These are phyloP conservation scores for Pseudopleuronectes americanus DNA, from an alignment of 2,797 vertebrate species.

Conservation along the genomic window DNA sequence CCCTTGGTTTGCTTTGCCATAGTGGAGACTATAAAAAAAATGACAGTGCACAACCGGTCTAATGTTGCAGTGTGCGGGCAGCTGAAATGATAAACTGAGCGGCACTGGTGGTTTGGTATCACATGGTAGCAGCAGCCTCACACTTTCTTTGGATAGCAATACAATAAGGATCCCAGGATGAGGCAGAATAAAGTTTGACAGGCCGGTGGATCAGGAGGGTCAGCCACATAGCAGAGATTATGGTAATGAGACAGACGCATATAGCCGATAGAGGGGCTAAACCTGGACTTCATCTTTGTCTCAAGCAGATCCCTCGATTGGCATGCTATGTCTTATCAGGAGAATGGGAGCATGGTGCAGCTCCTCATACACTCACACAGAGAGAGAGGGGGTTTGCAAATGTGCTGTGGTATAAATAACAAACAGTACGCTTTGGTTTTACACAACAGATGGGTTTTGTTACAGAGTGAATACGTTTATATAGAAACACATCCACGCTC, in stretches of 20 bases:
- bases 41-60: slow-evolving; percentile 27
- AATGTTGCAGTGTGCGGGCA: slow-evolving; percentile 36
- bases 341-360: slow-evolving; percentile 61
- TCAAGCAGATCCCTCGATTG: slow-evolving; percentile 75
- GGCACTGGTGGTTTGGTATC: slow-evolving; percentile 51
- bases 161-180: slow-evolving; percentile 61
- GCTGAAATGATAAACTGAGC: slow-evolving; percentile 59
- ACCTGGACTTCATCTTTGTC: slow-evolving; percentile 84
- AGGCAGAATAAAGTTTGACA: slow-evolving; percentile 80
- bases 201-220: slow-evolving; percentile 69
- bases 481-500: slow-evolving; percentile 25
- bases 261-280: slow-evolving; percentile 76
- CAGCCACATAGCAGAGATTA: slow-evolving; percentile 79
- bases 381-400: slow-evolving; percentile 38
- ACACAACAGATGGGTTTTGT: slow-evolving; percentile 18
- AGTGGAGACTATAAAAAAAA: slow-evolving; percentile 18
- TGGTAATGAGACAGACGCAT: slow-evolving; percentile 82
- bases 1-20: not conserved
- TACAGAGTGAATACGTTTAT: slow-evolving; percentile 35
- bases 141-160: slow-evolving; percentile 44
- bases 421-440: not conserved
- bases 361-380: slow-evolving; percentile 17
- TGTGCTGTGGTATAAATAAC: slow-evolving; percentile 24
- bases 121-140: slow-evolving; percentile 52
- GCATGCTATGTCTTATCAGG: slow-evolving; percentile 75